phyloP scores from a whole-genome alignment of 2,888 invertebrate species.

The Polymixis flavicincta region DNA sequence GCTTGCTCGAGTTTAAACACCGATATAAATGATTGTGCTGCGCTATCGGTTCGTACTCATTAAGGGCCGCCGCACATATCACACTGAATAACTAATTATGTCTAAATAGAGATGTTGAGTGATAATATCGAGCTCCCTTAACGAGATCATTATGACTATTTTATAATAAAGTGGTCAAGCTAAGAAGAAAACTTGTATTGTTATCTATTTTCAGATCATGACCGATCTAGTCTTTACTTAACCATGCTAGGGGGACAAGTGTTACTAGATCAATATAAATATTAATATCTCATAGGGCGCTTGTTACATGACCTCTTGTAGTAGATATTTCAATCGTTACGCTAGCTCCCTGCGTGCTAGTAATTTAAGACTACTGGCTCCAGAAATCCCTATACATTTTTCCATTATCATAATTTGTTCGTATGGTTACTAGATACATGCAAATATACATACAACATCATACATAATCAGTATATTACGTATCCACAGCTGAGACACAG shows the following conservation, averaged over 20 bases:
- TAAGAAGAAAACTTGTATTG: constrained; percentile 30
- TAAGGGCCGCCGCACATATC: constrained; percentile 30
- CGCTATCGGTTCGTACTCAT: constrained; percentile 34
- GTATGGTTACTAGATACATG: not conserved
- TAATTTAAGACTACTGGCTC: not conserved
- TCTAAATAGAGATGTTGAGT: constrained; percentile 33
- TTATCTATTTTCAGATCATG: constrained; percentile 31
- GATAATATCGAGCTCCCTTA: constrained; percentile 45
- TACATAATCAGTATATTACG: too few species aligned
- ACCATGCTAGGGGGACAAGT: not conserved
- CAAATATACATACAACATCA: not conserved
- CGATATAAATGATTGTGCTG: constrained; percentile 38
- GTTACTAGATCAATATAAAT: constrained; percentile 1
- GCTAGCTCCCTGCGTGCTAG: not conserved
- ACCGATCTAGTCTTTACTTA: not conserved
- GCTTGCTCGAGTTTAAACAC: constrained; percentile 31
- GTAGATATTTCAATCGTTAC: not conserved
- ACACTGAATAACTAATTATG: constrained; percentile 49
- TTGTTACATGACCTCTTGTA: not conserved
- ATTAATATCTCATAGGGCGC: not conserved
- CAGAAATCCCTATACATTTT: not conserved
- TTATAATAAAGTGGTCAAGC: constrained; percentile 16
- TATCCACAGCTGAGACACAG: too few species aligned
- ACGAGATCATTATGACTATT: constrained; percentile 56
- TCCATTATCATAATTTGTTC: not conserved